Evolutionary conservation across 2,797 vertebrate species (phyloP).

Genomic region (Sebastes alutus): DNA sequence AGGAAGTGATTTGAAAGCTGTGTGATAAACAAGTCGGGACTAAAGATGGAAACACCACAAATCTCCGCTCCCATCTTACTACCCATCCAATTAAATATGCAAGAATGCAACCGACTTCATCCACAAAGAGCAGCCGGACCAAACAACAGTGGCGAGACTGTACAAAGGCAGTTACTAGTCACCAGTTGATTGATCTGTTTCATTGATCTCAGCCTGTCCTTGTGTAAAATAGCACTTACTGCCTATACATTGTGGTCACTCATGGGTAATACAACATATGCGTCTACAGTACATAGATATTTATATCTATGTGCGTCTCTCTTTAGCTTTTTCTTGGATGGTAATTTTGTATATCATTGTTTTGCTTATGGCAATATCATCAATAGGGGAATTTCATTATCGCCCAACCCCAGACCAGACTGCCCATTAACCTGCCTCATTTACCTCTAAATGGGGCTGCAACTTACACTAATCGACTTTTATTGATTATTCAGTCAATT

Average conservation of each 20-base stretch:
- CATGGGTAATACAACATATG: no score
- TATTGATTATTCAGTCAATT: neutral
- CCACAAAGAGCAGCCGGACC: neutral
- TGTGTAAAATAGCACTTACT: neutral
- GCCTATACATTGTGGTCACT: no score
- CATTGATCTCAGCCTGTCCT: neutral
- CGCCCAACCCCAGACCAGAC: neutral
- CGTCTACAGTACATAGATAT: no score
- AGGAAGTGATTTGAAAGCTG: neutral
- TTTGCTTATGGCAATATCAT: no score
- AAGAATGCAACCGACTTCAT: neutral
- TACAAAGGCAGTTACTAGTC: neutral
- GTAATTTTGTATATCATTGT: no score
- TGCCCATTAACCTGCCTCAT: neutral
- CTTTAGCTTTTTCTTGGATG: neutral
- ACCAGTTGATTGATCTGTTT: neutral
- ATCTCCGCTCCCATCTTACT: neutral
- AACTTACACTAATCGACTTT: neutral
- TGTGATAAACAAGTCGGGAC: neutral
- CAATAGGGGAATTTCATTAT: no score
- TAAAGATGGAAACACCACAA: neutral
- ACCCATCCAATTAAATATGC: no score
- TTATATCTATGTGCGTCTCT: no score
- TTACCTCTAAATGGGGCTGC: neutral
- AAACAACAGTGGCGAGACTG: neutral